Evolutionary conservation across 2,797 vertebrate species (phyloP), one percentile per base, ranked within the genome.

Genomic region (Platyrinchus mystaceus): DNA sequence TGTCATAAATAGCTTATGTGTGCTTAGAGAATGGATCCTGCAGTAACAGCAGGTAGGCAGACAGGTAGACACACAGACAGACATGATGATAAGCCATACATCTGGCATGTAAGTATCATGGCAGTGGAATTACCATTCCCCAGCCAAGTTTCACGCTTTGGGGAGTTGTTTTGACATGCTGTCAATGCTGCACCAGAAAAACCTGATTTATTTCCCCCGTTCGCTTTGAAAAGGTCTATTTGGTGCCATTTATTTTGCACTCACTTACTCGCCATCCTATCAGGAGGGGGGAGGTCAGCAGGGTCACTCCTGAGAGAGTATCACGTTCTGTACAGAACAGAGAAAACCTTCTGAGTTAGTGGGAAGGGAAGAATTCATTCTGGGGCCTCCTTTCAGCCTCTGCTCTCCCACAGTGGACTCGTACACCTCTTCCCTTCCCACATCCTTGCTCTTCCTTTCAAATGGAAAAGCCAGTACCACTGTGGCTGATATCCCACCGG

Each of bases 151-250:
- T 97, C 95, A 95, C 94, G 84, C 96, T 95, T 96, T 90, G 88
- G 95, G 89, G 96, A 96, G 93, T 96, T 96, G 94, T 97, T 97
- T 95, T 96, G 95, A 97, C 94, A 14, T 95, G 95, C 95, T 96
- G 94, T 93, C 96, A 97, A 88, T 94, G 94, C 92, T 1, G 77
- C 94, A 96, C 91, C 94, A 96, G 94, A 97, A 96, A 93, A 94
- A 97, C 89, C 92, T 94, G 95, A 96, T 97, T 97, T 96, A 96
- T 96, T 97, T 79, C 74, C 80, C 93, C 55, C 14, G 0, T 91
- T 95, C 95, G n/a, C 96, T 97, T 96, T 96, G 96, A 96, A 96
- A 96, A 95, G 85, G 82, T 90, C 96, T 96, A 94, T 96, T 96
- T 81, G 94, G 94, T 96, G 95, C 95, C 95, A 88, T 92, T 93